These are phyloP conservation scores for Nannospalax galili DNA, from an alignment of 2,113 vertebrate species.

Conservation along the genomic window DNA sequence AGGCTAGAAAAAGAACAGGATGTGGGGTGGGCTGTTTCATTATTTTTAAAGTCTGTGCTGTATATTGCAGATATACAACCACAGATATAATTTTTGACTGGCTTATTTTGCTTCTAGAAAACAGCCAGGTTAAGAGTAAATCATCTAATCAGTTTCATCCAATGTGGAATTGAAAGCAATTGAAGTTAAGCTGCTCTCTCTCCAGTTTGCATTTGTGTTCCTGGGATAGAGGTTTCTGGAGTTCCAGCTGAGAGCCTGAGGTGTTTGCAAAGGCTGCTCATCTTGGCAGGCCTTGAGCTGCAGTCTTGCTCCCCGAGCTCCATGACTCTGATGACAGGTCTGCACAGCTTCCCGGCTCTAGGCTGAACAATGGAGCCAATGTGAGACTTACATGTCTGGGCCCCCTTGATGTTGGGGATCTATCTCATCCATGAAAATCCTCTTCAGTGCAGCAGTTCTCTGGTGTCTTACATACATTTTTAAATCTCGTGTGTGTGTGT, in stretches of 20 bases:
- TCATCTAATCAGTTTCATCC: not conserved
- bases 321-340: not conserved
- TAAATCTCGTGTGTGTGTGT: too few species aligned
- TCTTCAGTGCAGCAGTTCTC: not conserved
- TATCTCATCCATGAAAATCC: not conserved
- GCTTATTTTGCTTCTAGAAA: constrained; percentile 21
- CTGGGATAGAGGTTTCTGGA: not conserved
- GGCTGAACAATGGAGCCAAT: not conserved
- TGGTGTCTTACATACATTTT: not conserved
- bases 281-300: not conserved
- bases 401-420: not conserved
- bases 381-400: not conserved
- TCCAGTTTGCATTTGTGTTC: not conserved
- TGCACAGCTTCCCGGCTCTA: not conserved
- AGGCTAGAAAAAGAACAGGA: too few species aligned
- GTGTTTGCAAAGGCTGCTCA: too few species aligned
- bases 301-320: not conserved
- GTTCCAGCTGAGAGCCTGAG: too few species aligned
- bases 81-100: not conserved
- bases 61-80: not conserved
- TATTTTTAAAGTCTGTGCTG: not conserved
- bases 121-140: not conserved
- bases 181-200: not conserved
- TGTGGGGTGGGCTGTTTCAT: too few species aligned
- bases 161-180: constrained; percentile 1